These are phyloP conservation scores for Anticlea derivata DNA, from an alignment of 2,888 invertebrate species.

Conservation along the genomic window DNA sequence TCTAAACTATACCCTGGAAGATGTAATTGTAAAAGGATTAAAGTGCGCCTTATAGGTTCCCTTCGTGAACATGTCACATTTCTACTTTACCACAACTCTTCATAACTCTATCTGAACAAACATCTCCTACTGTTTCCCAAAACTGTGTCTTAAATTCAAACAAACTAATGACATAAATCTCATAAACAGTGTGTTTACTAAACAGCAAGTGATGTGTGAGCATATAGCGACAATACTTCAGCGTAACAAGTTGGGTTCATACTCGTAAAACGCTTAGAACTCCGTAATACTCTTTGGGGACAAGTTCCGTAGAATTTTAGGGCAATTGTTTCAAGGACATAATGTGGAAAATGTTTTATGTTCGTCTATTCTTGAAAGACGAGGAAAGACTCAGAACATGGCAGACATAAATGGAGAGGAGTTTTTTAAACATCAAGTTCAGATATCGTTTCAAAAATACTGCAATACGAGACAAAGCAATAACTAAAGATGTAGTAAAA, in stretches of 20 bases:
- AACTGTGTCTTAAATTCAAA: slow-evolving; percentile 7
- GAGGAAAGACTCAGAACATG: too few species aligned
- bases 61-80: too few species aligned
- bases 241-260: slow-evolving; percentile 47
- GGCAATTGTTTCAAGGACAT: slow-evolving; percentile 17
- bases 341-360: slow-evolving; percentile 1
- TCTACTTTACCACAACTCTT: too few species aligned
- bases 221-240: slow-evolving; percentile 48
- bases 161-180: slow-evolving; percentile 29
- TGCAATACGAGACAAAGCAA: too few species aligned
- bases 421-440: too few species aligned
- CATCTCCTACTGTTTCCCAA: background rate
- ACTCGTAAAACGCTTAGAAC: slow-evolving; percentile 46
- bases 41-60: too few species aligned
- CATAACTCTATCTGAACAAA: background rate
- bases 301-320: slow-evolving; percentile 25
- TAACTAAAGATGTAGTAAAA: too few species aligned
- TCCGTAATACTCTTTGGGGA: slow-evolving; percentile 23
- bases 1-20: too few species aligned
- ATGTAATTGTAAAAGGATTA: too few species aligned
- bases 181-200: slow-evolving; percentile 41
- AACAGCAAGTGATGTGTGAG: slow-evolving; percentile 56
- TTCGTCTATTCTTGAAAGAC: background rate
- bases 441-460: too few species aligned
- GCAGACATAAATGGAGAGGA: too few species aligned